Percentiles rank a stretch among this genome's conserved stretches.
These are phyloP conservation scores for Pristionchus exspectatus DNA, from an alignment of 2,888 invertebrate species.

Conservation along the genomic window DNA sequence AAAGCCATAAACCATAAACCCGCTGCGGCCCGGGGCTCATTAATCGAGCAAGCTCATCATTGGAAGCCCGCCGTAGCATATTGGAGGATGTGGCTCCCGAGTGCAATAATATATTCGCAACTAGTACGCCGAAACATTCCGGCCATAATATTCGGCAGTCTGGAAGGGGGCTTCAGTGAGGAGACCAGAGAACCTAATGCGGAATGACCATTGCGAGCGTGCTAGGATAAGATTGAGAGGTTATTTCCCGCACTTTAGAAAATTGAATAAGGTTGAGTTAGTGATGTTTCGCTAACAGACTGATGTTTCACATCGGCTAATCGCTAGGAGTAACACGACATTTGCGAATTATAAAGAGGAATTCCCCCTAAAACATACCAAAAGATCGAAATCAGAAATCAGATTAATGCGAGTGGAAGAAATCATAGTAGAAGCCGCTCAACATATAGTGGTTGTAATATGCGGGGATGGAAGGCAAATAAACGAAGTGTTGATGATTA, in stretches of 20 bases:
- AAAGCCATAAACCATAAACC: background rate
- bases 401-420: background rate
- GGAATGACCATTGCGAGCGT: background rate
- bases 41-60: constrained; percentile 12
- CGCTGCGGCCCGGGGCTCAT: background rate
- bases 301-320: too few species aligned
- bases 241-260: too few species aligned
- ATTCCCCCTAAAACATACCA: too few species aligned
- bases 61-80: background rate
- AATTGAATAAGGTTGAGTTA: too few species aligned
- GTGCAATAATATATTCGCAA: background rate
- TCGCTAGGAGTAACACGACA: too few species aligned
- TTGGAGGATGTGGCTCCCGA: background rate
- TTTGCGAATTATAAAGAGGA: too few species aligned
- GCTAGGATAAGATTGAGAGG: too few species aligned
- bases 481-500: background rate
- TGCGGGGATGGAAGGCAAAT: background rate
- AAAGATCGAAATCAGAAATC: too few species aligned
- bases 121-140: background rate
- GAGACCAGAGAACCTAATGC: background rate
- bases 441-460: background rate
- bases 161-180: background rate
- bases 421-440: background rate
- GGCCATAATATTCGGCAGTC: background rate
- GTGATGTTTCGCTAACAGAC: too few species aligned